Evolutionary conservation across 2,797 vertebrate species (phyloP), one percentile per base, ranked within the genome.

Genomic region (Muscicapa striata): DNA sequence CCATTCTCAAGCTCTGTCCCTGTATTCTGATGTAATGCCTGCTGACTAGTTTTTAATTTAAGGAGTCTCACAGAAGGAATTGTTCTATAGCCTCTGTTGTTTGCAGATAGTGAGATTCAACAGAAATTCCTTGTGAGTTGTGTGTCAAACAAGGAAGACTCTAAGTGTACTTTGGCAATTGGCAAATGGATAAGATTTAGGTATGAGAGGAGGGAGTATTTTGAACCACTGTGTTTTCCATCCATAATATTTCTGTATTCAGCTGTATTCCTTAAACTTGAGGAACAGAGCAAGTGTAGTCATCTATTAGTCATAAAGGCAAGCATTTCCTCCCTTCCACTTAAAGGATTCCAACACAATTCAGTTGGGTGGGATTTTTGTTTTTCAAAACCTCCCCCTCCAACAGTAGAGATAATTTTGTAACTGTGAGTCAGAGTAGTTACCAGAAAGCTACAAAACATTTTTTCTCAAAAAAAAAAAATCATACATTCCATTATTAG

Each of bases 381-480:
- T 75, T 61, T 82, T 67, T 89, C 74, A 74, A 73, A 87, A 91
- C 49, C 57, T 45, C 77, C 54, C 30, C 17, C 30, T 70, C 21
- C 12, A 77, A 18, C 19, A 48, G 21, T 13, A 15, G 57, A 87
- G 51, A 54, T 59, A 54, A 78, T 84, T 90, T 78, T 90, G 46
- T 76, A 84, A 49, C 49, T 69, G 27, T 92, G 67, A 87, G 78
- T 94, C 91, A 85, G 36, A 68, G 51, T 69, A 93, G 74, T 82
- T 92, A 93, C 72, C 74, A 87, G 72, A 90, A 95, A 93, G 21
- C 84, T 89, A 61, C 40, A 82, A 43, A 74, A 77, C 13, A 10
- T 66, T 87, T 67, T 79, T 78, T 26, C 84, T 7, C 36, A 70
- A 85, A 83, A 58, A 61, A 12, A 43, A 23, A 36, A 36, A 58